A percentile compares a stretch with the other conserved stretches of the same genome.
These are phyloP conservation scores for Vulpes lagopus DNA, from an alignment of 2,113 vertebrate species.

Conservation along the genomic window DNA sequence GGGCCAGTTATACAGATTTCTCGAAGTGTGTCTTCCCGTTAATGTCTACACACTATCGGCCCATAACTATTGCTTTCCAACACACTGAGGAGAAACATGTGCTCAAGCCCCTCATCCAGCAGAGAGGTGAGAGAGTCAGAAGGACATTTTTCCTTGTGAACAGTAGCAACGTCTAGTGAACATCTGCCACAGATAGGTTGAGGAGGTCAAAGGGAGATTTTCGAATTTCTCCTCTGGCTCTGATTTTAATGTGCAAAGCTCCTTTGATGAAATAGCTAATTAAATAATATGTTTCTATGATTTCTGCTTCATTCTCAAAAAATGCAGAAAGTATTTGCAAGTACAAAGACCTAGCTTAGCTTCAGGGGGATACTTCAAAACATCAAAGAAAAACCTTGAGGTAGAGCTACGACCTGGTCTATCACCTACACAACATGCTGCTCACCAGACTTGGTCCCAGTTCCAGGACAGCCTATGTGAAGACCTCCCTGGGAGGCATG, in stretches of 20 bases:
- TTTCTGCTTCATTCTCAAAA: background rate
- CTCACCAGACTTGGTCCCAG: background rate
- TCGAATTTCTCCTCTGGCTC: background rate
- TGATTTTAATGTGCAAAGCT: background rate
- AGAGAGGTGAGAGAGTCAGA: background rate
- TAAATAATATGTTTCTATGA: background rate
- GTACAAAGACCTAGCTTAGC: background rate
- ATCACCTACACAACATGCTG: background rate
- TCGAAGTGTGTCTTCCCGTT: slow-evolving; percentile 5
- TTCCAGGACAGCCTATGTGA: background rate
- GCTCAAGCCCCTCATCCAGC: background rate
- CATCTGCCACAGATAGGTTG: background rate
- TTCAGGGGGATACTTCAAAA: background rate
- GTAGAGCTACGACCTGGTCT: background rate
- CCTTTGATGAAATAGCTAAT: background rate
- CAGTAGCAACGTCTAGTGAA: background rate
- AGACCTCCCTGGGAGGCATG: background rate
- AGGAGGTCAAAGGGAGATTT: background rate
- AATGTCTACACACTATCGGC: background rate
- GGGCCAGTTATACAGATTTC: background rate
- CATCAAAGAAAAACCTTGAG: background rate
- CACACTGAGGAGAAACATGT: slow-evolving; percentile 50
- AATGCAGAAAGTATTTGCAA: background rate
- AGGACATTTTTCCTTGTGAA: background rate
- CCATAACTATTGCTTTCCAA: background rate